phyloP scores from a whole-genome alignment of 35 echinoderm and acorn worm genomes.

The Hemicentrotus pulcherrimus region DNA sequence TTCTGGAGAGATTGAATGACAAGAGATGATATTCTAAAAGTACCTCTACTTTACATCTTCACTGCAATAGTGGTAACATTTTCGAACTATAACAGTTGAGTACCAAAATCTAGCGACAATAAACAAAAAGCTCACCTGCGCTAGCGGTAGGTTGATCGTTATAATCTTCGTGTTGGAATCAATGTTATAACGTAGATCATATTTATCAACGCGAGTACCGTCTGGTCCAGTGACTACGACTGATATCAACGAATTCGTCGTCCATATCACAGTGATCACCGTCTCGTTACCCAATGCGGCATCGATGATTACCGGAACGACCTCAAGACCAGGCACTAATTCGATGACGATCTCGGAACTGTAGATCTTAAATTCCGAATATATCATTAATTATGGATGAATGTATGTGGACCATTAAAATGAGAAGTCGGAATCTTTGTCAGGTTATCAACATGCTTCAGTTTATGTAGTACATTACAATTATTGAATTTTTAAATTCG shows the following conservation, averaged over 20 bases:
- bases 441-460: too few species aligned
- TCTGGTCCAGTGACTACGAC: slow-evolving; percentile 12
- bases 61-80: background rate
- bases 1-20: background rate
- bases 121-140: background rate
- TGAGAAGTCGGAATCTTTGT: too few species aligned
- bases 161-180: background rate
- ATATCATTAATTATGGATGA: too few species aligned
- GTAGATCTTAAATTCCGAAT: background rate
- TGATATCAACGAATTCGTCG: background rate
- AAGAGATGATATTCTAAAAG: too few species aligned
- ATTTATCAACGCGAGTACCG: background rate
- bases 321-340: background rate
- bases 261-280: slow-evolving; percentile 25
- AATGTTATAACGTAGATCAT: background rate
- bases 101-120: background rate
- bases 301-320: slow-evolving; percentile 43
- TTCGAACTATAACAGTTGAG: background rate
- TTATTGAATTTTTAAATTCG: too few species aligned
- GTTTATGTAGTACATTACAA: too few species aligned
- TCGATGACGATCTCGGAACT: background rate
- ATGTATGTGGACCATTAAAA: too few species aligned
- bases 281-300: slow-evolving; percentile 12
- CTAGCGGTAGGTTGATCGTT: background rate
- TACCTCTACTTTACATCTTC: background rate